Conservation (phyloP, 2,113 vertebrate genomes). For the Dunckerocampus dactyliophorus region DNA sequence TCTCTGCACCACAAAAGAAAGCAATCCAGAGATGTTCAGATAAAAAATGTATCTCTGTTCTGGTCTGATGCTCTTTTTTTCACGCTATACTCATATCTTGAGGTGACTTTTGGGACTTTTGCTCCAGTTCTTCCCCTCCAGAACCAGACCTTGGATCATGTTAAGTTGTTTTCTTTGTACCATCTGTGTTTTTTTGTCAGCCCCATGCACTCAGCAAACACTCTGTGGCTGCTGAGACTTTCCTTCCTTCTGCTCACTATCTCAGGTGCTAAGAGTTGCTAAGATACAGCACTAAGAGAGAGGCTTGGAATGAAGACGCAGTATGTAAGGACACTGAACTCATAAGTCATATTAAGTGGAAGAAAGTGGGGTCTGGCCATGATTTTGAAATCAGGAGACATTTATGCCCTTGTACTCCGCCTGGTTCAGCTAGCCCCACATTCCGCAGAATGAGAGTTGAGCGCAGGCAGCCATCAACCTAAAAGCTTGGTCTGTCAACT, state of each 20-base stretch:
- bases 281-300: constrained; percentile 43
- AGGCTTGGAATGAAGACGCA: constrained; percentile 11
- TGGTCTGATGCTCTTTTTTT: constrained; percentile 17
- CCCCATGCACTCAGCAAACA: constrained; percentile 7
- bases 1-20: constrained; percentile 24
- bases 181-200: constrained; percentile 1
- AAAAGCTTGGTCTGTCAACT: too few species aligned
- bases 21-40: constrained; percentile 18
- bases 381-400: too few species aligned
- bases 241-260: constrained; percentile 7
- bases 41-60: constrained; percentile 45
- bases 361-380: too few species aligned
- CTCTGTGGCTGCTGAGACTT: constrained; percentile 15
- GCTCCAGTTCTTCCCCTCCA: not conserved
- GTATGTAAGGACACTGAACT: constrained; percentile 1
- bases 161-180: not conserved
- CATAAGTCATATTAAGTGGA: not conserved
- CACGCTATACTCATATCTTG: constrained; percentile 6
- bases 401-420: too few species aligned
- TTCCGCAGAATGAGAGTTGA: too few species aligned
- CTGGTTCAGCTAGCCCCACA: too few species aligned
- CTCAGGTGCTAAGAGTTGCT: constrained; percentile 53
- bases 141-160: too few species aligned
- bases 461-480: too few species aligned
- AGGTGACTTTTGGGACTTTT: not conserved